Evolutionary conservation across 2,797 vertebrate genomes (phyloP).

Genomic region (Pachyuromys duprasi): DNA sequence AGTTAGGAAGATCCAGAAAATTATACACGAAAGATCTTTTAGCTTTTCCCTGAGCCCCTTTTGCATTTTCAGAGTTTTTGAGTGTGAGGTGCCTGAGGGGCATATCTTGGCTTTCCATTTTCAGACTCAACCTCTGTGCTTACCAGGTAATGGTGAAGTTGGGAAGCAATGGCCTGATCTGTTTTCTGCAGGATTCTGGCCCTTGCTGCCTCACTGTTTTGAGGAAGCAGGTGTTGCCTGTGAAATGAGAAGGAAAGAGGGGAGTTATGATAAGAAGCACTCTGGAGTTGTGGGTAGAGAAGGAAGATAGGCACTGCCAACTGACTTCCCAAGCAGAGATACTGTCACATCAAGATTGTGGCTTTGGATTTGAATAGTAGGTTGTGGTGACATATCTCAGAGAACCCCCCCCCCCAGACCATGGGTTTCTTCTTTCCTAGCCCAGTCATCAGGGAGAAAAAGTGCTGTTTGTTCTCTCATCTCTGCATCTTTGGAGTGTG

Average conservation of each 20-base stretch:
- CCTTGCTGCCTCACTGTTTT: background rate
- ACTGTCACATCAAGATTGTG: background rate
- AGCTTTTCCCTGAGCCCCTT: background rate
- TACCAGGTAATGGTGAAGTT: too few species aligned
- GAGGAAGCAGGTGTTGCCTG: background rate
- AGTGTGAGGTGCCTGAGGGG: background rate
- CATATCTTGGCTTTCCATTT: background rate
- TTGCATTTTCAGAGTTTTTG: background rate
- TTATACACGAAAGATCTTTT: background rate
- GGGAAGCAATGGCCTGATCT: background rate
- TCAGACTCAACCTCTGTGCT: background rate
- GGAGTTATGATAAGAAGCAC: background rate
- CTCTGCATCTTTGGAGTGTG: background rate
- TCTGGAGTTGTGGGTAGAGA: background rate
- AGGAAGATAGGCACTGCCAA: background rate
- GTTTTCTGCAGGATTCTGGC: background rate
- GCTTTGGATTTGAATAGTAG: background rate
- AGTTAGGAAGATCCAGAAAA: background rate
- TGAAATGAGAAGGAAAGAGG: background rate
- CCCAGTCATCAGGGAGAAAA: background rate
- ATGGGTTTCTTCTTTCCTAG: background rate
- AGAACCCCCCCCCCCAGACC: background rate
- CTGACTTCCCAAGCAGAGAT: constrained; percentile 10
- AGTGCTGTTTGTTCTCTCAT: background rate
- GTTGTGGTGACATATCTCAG: background rate